phyloP scores from a whole-genome alignment of 1,140 invertebrate species.

The Hypsibius dujardini region DNA sequence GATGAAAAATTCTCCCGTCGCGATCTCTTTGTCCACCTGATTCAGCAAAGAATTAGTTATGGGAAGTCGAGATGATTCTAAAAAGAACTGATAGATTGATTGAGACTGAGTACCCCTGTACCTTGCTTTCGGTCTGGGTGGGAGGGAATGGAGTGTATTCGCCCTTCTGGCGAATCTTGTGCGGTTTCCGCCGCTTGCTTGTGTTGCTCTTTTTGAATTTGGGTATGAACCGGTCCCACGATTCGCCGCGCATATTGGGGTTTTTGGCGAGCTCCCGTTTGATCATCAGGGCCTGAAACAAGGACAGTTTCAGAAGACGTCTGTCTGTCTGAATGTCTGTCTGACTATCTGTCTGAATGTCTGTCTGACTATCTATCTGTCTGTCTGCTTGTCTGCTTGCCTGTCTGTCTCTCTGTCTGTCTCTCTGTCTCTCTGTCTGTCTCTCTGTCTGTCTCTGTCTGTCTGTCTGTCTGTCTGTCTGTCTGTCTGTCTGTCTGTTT shows the following conservation, averaged over 20 bases:
- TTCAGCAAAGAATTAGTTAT: slow-evolving; percentile 20
- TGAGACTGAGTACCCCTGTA: slow-evolving; percentile 26
- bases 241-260: slow-evolving; percentile 71
- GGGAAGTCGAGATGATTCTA: slow-evolving; percentile 1
- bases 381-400: too few species aligned
- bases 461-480: too few species aligned
- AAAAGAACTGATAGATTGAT: slow-evolving; percentile 14
- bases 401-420: too few species aligned
- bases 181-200: slow-evolving; percentile 62
- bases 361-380: too few species aligned
- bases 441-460: too few species aligned
- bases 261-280: slow-evolving; percentile 75
- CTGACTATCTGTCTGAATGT: too few species aligned
- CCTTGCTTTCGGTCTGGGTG: slow-evolving; percentile 68
- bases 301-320: too few species aligned
- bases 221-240: slow-evolving; percentile 90
- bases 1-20: slow-evolving; percentile 89
- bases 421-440: too few species aligned
- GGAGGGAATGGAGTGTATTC: slow-evolving; percentile 97
- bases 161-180: slow-evolving; percentile 48
- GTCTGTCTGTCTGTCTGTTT: too few species aligned
- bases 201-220: slow-evolving; percentile 85
- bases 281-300: slow-evolving; percentile 63
- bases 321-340: too few species aligned
- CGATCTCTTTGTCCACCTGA: slow-evolving; percentile 69